These are phyloP conservation scores for Hypolimnas misippus DNA, from an alignment of 2,888 invertebrate genomes.

Conservation along the genomic window DNA sequence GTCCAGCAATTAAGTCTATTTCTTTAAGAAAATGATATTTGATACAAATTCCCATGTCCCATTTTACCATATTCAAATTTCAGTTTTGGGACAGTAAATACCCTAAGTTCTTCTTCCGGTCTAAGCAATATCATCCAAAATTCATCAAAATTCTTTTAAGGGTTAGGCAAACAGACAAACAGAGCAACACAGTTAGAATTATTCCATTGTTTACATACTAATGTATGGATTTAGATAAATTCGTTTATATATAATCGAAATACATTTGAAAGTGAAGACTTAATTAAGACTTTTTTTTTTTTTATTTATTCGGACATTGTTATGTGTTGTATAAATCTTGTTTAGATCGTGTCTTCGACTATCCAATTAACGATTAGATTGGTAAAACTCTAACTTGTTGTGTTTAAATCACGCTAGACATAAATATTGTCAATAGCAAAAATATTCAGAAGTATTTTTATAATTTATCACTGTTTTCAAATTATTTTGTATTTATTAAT, in stretches of 20 bases:
- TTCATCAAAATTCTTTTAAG: no score
- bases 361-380: conserved; percentile 19
- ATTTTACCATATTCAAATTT: no score
- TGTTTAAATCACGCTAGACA: background rate
- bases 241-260: conserved; percentile 31
- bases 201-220: background rate
- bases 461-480: no score
- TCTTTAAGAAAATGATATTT: no score
- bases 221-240: conserved; percentile 33
- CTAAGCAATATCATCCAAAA: no score
- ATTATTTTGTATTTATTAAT: background rate
- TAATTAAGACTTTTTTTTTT: conserved; percentile 25
- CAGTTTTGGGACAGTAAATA: no score
- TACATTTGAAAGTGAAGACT: conserved; percentile 36
- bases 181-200: no score
- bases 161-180: no score
- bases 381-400: conserved; percentile 4
- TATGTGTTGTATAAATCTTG: conserved; percentile 25
- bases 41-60: no score
- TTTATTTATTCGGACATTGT: conserved; percentile 35
- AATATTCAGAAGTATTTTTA: background rate
- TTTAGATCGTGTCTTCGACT: conserved; percentile 21
- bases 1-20: no score
- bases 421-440: background rate
- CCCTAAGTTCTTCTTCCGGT: no score